Base-by-base conservation (phyloP, 2,888 invertebrate genomes). In the Drosophila pullipes region DNA sequence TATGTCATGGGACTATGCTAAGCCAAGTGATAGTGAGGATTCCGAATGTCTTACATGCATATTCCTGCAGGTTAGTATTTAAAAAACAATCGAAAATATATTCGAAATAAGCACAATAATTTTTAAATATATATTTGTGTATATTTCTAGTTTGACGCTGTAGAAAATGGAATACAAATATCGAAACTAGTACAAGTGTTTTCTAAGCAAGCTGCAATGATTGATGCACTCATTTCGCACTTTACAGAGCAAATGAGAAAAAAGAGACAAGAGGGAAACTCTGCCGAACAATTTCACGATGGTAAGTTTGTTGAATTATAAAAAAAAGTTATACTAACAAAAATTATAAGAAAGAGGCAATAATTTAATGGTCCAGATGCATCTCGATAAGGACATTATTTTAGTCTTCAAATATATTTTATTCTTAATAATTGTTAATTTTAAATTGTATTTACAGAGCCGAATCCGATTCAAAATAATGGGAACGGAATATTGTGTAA, bases 1-100 rank as follows among this genome's bases (percentile, higher is more conserved):
- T 90, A 94, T 99, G 78, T 97, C 97, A 22, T 99, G 98, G 98
- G 98, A 98, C 93, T 97, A 97, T 93, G 97, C 97, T 0, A 96
- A 97, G 89, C 97, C 97, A 1, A 96, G 97, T 90, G 96, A 97
- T 90, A 94, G 94, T 91, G 96, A 96, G 88, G 97, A 97, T 91
- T 95, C 95, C 25, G 97, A 98, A 92, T 97, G 98, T 91, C 94
- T 98, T 81, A 98, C 98, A 11, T 98, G 98, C 92, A 95, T 99
- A 76, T 98, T 98, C 94, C 94, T 99, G 25, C 98, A 99, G 94
- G 94, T 93, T 74, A 76, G 80, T 80, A 10, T 31, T 71, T 30
- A 0, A 22, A 13, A 37, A 10, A 30, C 13, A 4, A 22, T 25
- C 22, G 18, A 35, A 33, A 57, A 13, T 9, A 31, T 3, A 9